Evolutionary conservation across 2,797 vertebrate genomes (phyloP).

Genomic region (Silurus aristotelis): DNA sequence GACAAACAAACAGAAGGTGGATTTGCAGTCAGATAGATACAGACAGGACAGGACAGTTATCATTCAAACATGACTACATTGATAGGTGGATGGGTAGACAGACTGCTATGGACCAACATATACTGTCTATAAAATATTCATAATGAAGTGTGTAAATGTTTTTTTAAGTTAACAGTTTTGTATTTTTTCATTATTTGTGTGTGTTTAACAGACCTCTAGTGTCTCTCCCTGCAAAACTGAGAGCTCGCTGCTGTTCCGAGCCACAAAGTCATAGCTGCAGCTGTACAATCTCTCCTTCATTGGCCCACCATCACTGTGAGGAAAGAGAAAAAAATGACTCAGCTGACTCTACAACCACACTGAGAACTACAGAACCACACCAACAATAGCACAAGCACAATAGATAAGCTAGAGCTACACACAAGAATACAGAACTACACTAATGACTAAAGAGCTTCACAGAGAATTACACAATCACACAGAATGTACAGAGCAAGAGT

Average conservation of each 20-base stretch:
- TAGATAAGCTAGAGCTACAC: neutral
- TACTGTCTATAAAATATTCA: neutral
- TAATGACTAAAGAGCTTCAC: neutral
- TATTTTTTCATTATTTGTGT: neutral
- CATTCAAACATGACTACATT: neutral
- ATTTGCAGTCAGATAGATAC: neutral
- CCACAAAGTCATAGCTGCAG: constrained; percentile 87
- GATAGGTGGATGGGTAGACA: neutral
- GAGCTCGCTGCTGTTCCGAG: constrained; percentile 86
- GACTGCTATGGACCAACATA: neutral
- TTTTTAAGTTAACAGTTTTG: too few relatives aligned
- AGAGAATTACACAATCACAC: too few relatives aligned
- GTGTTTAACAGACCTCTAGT: constrained; percentile 73
- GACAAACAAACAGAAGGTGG: neutral
- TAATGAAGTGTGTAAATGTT: neutral
- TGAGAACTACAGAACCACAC: neutral
- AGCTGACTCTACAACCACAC: too few relatives aligned
- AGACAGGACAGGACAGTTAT: neutral
- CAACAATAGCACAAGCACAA: too few relatives aligned
- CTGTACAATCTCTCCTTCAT: constrained; percentile 65
- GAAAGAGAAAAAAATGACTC: neutral
- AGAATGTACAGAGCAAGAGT: too few relatives aligned
- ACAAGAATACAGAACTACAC: neutral
- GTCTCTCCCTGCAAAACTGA: constrained; percentile 81
- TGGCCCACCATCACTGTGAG: constrained; percentile 57